Base-by-base conservation (phyloP, 2,888 invertebrate species). In the Bedellia somnulentella region DNA sequence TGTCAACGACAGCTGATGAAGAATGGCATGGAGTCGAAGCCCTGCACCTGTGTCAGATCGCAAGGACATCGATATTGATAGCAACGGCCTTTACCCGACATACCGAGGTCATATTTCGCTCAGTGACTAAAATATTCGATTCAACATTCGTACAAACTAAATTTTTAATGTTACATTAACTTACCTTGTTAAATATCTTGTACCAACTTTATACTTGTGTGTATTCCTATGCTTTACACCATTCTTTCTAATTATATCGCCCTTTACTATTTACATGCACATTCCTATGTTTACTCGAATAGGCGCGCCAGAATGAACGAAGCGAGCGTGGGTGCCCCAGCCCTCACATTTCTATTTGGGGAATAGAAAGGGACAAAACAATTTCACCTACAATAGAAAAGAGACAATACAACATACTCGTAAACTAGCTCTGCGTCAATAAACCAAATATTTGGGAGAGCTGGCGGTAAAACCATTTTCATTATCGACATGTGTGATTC, bases 231-330 rank as follows among this genome's bases (percentile, higher is more conserved):
- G n/a, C n/a, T n/a, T n/a, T n/a, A n/a, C n/a, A n/a, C n/a, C n/a
- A n/a, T n/a, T n/a, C n/a, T 56, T 70, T 73, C 71, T 73, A 70
- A 73, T 73, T 71, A 70, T 71, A 70, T 52, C 62, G 57, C 59
- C 60, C 61, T 62, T 59, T 61, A 60, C 62, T 73, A 71, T 73
- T 71, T 71, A 50, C 54, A 41, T 43, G 56, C 55, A 50, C 57
- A 67, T 67, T 61, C 57, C 59, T 49, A 52, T 75, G 68, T 75
- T 73, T 71, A 70, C 68, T 57, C 57, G 52, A 60, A 63, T 64
- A 68, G 68, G 62, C 70, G 63, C 57, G 59, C 48, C 58, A 44
- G 52, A 6, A 9, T 18, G 18, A 18, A 9, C 9, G 18, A 57
- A 61, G 18, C 9, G 18, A 57, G 62, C 66, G 68, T 70, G 70